Evolutionary conservation across 2,113 vertebrate species (phyloP).

Genomic region (Phrynosoma platyrhinos): DNA sequence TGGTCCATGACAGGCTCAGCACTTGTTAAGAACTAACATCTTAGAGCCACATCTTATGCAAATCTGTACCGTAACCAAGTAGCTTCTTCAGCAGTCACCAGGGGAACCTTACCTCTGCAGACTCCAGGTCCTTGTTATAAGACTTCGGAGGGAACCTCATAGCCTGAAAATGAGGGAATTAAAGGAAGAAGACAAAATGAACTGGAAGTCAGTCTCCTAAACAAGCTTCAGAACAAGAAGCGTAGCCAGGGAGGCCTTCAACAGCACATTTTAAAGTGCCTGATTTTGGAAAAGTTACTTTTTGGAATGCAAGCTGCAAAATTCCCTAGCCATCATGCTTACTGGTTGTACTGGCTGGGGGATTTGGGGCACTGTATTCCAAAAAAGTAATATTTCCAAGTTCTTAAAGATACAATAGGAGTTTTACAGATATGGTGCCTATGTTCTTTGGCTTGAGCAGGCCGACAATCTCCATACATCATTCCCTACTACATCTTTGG

Average conservation of each 20-base stretch:
- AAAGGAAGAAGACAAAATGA: neutral
- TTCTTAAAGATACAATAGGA: neutral
- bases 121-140: conserved; percentile 99
- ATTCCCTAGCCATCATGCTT: neutral
- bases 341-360: neutral
- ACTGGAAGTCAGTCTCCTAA: neutral
- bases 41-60: neutral
- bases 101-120: conserved; percentile 89
- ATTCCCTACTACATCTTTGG: neutral
- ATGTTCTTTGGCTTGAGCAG: neutral
- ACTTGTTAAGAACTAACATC: neutral
- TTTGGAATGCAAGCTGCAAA: neutral
- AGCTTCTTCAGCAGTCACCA: neutral
- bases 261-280: neutral
- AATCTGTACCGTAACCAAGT: neutral
- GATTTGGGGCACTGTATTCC: neutral
- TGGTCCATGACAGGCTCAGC: neutral
- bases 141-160: conserved; percentile 99
- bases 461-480: neutral
- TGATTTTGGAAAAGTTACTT: neutral
- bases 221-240: neutral
- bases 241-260: neutral
- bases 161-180: conserved; percentile 78
- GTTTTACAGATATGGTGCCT: neutral
- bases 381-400: neutral